Evolutionary conservation across 2,888 invertebrate genomes (phyloP), one percentile per base, ranked within the genome.

Genomic region (Eurytoma californica): DNA sequence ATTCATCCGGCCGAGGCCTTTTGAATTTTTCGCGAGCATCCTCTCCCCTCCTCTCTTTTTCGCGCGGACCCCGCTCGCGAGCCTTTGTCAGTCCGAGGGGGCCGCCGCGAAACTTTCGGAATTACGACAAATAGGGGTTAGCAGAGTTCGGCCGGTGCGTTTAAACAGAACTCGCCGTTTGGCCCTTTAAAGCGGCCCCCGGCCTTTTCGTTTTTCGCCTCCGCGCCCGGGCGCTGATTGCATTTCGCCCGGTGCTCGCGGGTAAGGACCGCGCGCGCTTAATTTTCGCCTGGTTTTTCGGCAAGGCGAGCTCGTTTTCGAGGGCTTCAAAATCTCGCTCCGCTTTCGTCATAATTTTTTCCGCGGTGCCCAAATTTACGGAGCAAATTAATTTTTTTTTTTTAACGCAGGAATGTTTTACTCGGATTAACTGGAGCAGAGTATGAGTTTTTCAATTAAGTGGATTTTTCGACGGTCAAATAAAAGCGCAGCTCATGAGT

Each of bases 121-220:
- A 82, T 80, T 74, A 82, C 77, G 76, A 77, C 72, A 80, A 80
- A 82, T 80, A 80, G 77, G 80, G 77, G 80, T 74, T 68, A 68
- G 66, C 57, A 77, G 79, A 77, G 79, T 67, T 74, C 55, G 30
- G 39, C 16, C 68, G 68, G 47, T 70, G 73, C 77, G 72, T 70
- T 81, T 77, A 80, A 81, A 67, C 72, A 69, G 73, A 74, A 76
- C 39, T 39, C 39, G 5, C 39, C 47, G 13, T n/a, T 30, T 18
- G 61, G 53, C 20, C 47, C 70, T 80, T 66, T 78, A 47, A 16
- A 16, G 49, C 12, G 13, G n/a, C 28, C 12, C 7, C 13, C 12
- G 13, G n/a, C 28, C 12, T 20, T 24, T 24, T 20, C 60, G 28
- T 60, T 60, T 60, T 60, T 16, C 7, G 28, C 14, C 3, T 60